Evolutionary conservation across 2,113 vertebrate genomes (phyloP), one percentile per base, ranked within the genome.

Genomic region (Illadopsis cleaveri): DNA sequence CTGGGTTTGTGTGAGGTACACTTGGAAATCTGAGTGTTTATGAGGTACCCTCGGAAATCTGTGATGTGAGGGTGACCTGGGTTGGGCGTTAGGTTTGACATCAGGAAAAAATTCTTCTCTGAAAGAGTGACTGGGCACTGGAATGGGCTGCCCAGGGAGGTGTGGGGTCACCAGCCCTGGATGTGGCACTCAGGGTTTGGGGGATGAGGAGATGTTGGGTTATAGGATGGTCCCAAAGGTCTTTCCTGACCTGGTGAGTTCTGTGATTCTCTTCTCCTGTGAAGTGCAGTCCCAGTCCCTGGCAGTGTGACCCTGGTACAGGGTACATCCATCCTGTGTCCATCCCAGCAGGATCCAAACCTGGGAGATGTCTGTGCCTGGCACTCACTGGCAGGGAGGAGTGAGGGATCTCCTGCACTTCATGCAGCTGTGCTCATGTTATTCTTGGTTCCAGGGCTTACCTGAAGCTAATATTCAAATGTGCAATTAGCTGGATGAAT

Each of bases 1-100:
- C 8, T 0, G 20, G 12, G 4, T 42, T 80, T 37, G 18, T 18
- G 1, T 21, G 4, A 31, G 38, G 11, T 33, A 1, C 0, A 0
- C 11, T n/a, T 53, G 22, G 76, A 27, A 48, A 72, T 23, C 0
- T 4, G 38, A 24, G 23, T 4, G 10, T 7, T n/a, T n/a, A n/a
- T 21, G 4, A 31, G 38, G 11, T 33, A 1, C 0, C 0, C 11
- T n/a, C 48, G 22, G 76, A 27, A 48, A 72, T 23, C 0, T 50
- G 75, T 18, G 56, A 3, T 15, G 33, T 5, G 22, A 45, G 30
- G 4, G 38, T 28, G 65, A 53, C 57, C 35, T 2, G 5, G 48
- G 27, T 7, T 71, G 57, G 21, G 47, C 4, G 3, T 15, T 20
- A 7, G 15, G 24, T 3, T 3, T 2, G 6, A 21, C 10, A 16